phyloP scores from a whole-genome alignment of 35 echinoderm and acorn worm species.

The Apostichopus parvimensis region DNA sequence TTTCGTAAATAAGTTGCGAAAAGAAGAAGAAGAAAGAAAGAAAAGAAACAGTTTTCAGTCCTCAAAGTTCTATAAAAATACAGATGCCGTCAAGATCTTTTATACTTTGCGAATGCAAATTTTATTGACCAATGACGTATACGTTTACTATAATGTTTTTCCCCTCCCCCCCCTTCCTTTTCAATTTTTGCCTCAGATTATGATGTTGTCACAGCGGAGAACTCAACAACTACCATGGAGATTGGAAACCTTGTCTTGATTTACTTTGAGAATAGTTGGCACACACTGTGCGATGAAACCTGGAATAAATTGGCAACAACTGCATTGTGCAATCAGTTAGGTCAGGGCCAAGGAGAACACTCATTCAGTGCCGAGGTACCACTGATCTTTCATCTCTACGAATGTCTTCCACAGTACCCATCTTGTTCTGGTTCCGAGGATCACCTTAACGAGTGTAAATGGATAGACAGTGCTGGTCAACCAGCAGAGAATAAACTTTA shows the following conservation, averaged over 20 bases:
- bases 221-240: not conserved
- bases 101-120: too few relatives aligned
- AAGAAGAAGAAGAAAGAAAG: too few relatives aligned
- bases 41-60: too few relatives aligned
- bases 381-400: not conserved
- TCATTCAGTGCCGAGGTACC: not conserved
- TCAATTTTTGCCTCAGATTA: not conserved
- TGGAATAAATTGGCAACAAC: not conserved
- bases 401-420: not conserved
- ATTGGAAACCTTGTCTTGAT: not conserved
- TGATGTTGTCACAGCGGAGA: not conserved
- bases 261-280: not conserved
- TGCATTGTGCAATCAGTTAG: slow-evolving; percentile 9
- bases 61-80: too few relatives aligned
- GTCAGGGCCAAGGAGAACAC: not conserved
- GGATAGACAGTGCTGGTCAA: not conserved
- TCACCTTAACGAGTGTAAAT: not conserved
- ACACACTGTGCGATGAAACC: not conserved
- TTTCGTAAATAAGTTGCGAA: too few relatives aligned
- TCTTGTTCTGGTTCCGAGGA: slow-evolving; percentile 1
- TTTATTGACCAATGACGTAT: too few relatives aligned
- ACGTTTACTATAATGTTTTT: too few relatives aligned
- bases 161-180: too few relatives aligned
- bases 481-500: not conserved
- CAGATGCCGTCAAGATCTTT: too few relatives aligned